Conservation (phyloP, 1,140 invertebrate species). For the Drosophila pseudoobscura region DNA sequence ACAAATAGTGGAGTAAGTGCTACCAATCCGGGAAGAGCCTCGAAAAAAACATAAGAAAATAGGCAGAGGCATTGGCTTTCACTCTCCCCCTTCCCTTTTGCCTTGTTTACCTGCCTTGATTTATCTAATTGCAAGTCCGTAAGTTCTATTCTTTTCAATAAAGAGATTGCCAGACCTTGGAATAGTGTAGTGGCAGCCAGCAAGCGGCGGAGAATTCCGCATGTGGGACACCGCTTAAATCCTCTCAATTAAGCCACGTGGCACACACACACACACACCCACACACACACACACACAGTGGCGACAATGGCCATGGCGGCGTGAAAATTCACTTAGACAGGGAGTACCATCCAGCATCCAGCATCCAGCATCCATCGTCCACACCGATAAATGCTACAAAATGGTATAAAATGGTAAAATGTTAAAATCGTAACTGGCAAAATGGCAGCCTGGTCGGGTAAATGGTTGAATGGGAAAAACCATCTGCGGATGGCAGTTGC, state of each 20-base stretch:
- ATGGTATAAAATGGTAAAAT: background rate
- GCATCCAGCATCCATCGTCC: background rate
- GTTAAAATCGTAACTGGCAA: constrained; percentile 25
- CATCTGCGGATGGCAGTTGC: constrained; percentile 56
- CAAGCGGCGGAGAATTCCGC: too few species aligned
- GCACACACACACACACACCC: constrained; percentile 15
- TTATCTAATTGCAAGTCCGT: too few species aligned
- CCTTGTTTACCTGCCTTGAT: too few species aligned
- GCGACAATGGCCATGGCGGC: constrained; percentile 31
- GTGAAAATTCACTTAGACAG: constrained; percentile 51
- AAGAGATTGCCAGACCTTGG: too few species aligned
- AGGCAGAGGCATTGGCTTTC: too few species aligned
- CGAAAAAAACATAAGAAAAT: too few species aligned
- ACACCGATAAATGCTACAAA: constrained; percentile 18
- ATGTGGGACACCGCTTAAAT: constrained; percentile 24
- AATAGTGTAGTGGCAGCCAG: too few species aligned
- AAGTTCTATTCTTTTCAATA: too few species aligned
- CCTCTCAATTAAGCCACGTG: constrained; percentile 41
- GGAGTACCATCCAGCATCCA: background rate
- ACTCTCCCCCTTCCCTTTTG: too few species aligned
- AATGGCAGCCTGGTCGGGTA: constrained; percentile 16
- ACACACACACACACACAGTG: constrained; percentile 8
- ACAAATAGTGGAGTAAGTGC: too few species aligned
- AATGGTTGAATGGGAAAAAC: constrained; percentile 44
- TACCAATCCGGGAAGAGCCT: too few species aligned